phyloP scores from a whole-genome alignment of 2,888 invertebrate species.

The Lacanobia wlatinum region DNA sequence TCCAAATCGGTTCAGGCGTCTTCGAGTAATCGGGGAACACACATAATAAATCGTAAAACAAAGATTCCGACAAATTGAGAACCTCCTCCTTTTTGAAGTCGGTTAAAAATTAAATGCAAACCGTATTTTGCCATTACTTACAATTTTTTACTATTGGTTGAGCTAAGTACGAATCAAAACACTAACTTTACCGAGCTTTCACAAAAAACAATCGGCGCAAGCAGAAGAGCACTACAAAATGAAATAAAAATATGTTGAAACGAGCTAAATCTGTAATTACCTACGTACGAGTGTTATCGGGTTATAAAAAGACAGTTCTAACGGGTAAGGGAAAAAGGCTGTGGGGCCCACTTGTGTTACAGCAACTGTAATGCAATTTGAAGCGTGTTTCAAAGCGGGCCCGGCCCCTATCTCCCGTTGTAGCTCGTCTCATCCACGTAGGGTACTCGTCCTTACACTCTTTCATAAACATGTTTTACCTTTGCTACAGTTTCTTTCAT shows the following conservation, averaged over 20 bases:
- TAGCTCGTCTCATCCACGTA: constrained; percentile 17
- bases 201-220: constrained; percentile 21
- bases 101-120: too few species aligned
- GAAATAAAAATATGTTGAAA: constrained; percentile 61
- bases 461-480: constrained; percentile 17
- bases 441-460: constrained; percentile 17
- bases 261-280: constrained; percentile 79
- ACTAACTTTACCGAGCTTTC: neutral
- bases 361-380: constrained; percentile 83
- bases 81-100: too few species aligned
- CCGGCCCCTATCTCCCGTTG: constrained; percentile 36
- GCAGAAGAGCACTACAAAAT: constrained; percentile 53
- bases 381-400: constrained; percentile 81
- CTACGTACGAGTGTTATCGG: constrained; percentile 77
- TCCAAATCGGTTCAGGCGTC: too few species aligned
- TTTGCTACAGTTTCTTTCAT: constrained; percentile 11
- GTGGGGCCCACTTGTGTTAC: constrained; percentile 78
- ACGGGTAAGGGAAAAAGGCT: constrained; percentile 76
- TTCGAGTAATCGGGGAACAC: too few species aligned
- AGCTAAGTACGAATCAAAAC: too few species aligned
- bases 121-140: too few species aligned
- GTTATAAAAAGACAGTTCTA: constrained; percentile 81
- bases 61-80: too few species aligned
- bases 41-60: too few species aligned
- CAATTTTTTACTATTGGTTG: too few species aligned